A percentile compares a stretch with the other conserved stretches of the same genome.
phyloP scores from a whole-genome alignment of 2,113 vertebrate species.

The Limnothrissa miodon region DNA sequence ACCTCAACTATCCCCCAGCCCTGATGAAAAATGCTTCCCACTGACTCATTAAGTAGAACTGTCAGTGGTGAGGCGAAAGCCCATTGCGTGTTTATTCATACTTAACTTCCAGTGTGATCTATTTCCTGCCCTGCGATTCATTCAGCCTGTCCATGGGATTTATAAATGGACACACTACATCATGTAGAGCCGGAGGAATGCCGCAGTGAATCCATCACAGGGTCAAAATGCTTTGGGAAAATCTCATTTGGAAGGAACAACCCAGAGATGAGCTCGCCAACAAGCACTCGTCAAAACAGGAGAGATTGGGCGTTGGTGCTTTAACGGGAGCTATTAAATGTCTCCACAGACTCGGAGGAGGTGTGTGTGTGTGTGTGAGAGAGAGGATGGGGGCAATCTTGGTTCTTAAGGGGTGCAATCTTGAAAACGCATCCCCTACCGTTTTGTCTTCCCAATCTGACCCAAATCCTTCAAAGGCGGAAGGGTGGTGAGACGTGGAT shows the following conservation, averaged over 20 bases:
- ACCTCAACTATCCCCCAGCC: slow-evolving; percentile 19
- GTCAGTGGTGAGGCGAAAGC: slow-evolving; percentile 45
- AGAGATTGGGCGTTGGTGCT: background rate
- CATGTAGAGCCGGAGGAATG: slow-evolving; percentile 36
- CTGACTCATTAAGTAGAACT: slow-evolving; percentile 67
- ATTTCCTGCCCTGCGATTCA: slow-evolving; percentile 64
- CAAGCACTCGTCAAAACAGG: background rate
- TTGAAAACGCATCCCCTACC: background rate
- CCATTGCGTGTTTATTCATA: slow-evolving; percentile 61
- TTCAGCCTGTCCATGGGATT: slow-evolving; percentile 48
- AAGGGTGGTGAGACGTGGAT: background rate
- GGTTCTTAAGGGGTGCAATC: background rate
- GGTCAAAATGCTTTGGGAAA: slow-evolving; percentile 11
- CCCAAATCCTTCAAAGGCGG: background rate
- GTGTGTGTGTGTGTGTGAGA: no score
- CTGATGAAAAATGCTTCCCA: slow-evolving; percentile 68
- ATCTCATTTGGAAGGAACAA: background rate
- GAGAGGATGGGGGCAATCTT: no score
- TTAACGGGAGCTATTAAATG: background rate
- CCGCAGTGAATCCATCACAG: slow-evolving; percentile 20
- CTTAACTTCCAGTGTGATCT: slow-evolving; percentile 64
- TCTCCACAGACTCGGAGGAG: background rate
- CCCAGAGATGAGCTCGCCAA: background rate
- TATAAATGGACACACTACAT: slow-evolving; percentile 60
- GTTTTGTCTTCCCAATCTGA: background rate